These are phyloP conservation scores for human (Homo sapiens) DNA, from an alignment of 2,113 vertebrate species.

Conservation along the genomic window DNA sequence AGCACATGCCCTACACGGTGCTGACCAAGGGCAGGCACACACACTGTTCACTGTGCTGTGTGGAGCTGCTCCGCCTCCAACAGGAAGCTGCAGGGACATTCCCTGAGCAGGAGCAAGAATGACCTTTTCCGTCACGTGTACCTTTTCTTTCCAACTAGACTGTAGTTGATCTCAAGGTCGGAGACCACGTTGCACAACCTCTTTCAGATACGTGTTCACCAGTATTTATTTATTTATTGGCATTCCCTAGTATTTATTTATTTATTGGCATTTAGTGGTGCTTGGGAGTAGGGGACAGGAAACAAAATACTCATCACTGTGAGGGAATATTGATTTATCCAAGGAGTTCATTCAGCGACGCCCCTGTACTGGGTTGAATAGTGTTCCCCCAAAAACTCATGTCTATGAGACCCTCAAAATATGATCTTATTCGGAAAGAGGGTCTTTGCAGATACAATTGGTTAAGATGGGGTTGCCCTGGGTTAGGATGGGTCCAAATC, in stretches of 20 bases:
- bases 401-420: not conserved
- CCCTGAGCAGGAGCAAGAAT: not conserved
- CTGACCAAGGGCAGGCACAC: not conserved
- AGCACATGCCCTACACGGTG: not conserved
- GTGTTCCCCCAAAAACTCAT: not conserved
- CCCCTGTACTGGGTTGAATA: not conserved
- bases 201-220: not conserved
- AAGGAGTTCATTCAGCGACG: not conserved
- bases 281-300: not conserved
- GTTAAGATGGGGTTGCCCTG: not conserved
- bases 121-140: not conserved
- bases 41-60: no score
- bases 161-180: not conserved
- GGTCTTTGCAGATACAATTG: not conserved
- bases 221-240: not conserved
- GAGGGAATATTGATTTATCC: not conserved
- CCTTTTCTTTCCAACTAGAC: not conserved
- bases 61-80: not conserved
- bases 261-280: not conserved
- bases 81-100: not conserved
- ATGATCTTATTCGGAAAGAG: not conserved
- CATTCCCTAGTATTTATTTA: not conserved
- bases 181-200: not conserved
- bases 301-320: not conserved
- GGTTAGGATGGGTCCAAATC: not conserved